Conservation (phyloP, 2,797 vertebrate genomes). For the Danio jaintianensis region DNA sequence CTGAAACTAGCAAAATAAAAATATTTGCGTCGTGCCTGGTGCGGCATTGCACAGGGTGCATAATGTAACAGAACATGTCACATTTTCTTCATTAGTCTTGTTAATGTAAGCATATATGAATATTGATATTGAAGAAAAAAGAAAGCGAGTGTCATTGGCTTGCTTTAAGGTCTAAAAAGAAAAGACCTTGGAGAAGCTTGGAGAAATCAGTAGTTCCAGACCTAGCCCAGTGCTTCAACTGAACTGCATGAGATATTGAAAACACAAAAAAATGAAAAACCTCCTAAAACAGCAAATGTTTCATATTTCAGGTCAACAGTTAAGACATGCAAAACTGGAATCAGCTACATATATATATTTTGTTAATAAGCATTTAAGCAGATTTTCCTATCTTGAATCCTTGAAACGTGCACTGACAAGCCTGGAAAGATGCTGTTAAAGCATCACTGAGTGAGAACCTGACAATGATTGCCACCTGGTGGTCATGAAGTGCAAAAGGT, state of each 20-base stretch:
- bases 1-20: too few relatives aligned
- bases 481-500: conserved; percentile 50
- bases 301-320: not conserved
- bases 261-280: not conserved
- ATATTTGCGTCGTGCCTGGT: too few relatives aligned
- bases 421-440: not conserved
- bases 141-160: not conserved
- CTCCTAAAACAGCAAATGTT: not conserved
- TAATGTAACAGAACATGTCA: too few relatives aligned
- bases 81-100: too few relatives aligned
- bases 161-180: not conserved
- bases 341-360: not conserved
- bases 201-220: not conserved
- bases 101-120: too few relatives aligned
- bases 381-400: not conserved
- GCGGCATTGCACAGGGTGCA: too few relatives aligned
- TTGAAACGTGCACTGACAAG: not conserved
- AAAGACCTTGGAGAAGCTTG: not conserved
- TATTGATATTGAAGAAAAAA: not conserved
- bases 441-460: not conserved
- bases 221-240: not conserved
- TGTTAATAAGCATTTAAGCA: not conserved
- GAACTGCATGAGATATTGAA: not conserved
- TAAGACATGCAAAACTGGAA: not conserved
- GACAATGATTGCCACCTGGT: conserved; percentile 69